Evolutionary conservation across 2,888 invertebrate species (phyloP).

Genomic region (Drosophila limbata): DNA sequence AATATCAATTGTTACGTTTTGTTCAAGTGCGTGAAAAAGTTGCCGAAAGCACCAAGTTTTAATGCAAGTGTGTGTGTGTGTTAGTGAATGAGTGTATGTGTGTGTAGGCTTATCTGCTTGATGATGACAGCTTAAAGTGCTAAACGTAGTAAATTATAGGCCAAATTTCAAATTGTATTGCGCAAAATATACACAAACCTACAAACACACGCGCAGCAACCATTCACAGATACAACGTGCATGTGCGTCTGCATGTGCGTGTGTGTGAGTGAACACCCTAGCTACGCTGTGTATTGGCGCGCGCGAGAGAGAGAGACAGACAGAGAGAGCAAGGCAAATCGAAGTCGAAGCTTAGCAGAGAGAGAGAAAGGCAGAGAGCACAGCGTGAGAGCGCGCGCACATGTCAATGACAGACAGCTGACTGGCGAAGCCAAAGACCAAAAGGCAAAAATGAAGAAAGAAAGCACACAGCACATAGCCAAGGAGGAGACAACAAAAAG

Average conservation of each 20-base stretch:
- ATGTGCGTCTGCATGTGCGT: slow-evolving; percentile 17
- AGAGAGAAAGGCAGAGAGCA: slow-evolving; percentile 18
- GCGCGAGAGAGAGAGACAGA: slow-evolving; percentile 19
- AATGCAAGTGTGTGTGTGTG: neutral
- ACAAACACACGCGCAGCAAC: slow-evolving; percentile 37
- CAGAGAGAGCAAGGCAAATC: slow-evolving; percentile 10
- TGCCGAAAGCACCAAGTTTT: slow-evolving; percentile 1
- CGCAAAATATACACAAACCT: slow-evolving; percentile 51
- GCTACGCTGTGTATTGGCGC: slow-evolving; percentile 47
- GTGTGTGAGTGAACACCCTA: slow-evolving; percentile 48
- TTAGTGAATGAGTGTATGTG: slow-evolving; percentile 2
- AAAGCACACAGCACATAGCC: slow-evolving; percentile 20
- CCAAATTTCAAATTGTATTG: slow-evolving; percentile 48
- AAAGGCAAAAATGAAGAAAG: slow-evolving; percentile 26
- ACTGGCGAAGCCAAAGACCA: slow-evolving; percentile 55
- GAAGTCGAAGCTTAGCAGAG: neutral
- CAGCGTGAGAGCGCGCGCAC: slow-evolving; percentile 64
- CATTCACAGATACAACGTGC: slow-evolving; percentile 62
- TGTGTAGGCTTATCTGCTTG: slow-evolving; percentile 1
- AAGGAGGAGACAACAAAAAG: slow-evolving; percentile 12
- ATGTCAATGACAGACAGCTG: slow-evolving; percentile 78
- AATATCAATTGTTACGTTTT: slow-evolving; percentile 24
- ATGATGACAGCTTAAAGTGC: slow-evolving; percentile 36
- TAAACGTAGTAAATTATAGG: slow-evolving; percentile 51
- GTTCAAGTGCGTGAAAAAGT: slow-evolving; percentile 25